Evolutionary conservation across 2,797 vertebrate species (phyloP).

Genomic region (Leuciscus waleckii): DNA sequence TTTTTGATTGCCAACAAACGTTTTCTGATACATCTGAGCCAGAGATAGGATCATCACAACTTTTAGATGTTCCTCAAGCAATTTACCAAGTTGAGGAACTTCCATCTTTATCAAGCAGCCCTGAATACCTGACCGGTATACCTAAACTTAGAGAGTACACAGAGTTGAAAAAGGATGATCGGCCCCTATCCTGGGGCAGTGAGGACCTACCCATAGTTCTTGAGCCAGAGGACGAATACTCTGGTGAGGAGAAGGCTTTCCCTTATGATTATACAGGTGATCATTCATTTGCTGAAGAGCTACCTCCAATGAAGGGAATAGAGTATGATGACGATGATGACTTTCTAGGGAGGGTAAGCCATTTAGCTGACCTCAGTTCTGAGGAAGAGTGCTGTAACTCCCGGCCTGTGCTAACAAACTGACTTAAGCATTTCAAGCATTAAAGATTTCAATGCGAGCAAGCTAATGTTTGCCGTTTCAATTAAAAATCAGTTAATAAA

Average conservation of each 20-base stretch:
- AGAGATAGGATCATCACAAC: constrained; percentile 36
- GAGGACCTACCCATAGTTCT: constrained; percentile 79
- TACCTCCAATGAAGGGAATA: constrained; percentile 73
- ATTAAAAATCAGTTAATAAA: background rate
- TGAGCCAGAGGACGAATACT: constrained; percentile 75
- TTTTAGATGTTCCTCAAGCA: constrained; percentile 45
- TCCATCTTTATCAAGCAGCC: constrained; percentile 65
- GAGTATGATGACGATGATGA: constrained; percentile 75
- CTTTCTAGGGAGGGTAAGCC: constrained; percentile 87
- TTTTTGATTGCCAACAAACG: constrained; percentile 77
- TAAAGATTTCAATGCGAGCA: background rate
- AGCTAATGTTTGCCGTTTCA: background rate
- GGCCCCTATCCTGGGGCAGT: constrained; percentile 70
- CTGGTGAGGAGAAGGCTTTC: constrained; percentile 52
- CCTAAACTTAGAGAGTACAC: constrained; percentile 50
- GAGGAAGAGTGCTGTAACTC: constrained; percentile 58
- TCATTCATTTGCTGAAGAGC: constrained; percentile 81
- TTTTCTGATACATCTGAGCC: constrained; percentile 73
- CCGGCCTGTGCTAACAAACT: constrained; percentile 42
- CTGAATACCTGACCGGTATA: constrained; percentile 55
- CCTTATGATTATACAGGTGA: constrained; percentile 68
- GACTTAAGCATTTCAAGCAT: background rate
- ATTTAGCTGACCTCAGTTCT: constrained; percentile 67
- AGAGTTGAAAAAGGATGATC: constrained; percentile 61
- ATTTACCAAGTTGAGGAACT: constrained; percentile 71